A percentile compares a stretch with the other conserved stretches of the same genome.
Conservation (phyloP, 2,888 invertebrate species). For the Eupithecia abbreviata region DNA sequence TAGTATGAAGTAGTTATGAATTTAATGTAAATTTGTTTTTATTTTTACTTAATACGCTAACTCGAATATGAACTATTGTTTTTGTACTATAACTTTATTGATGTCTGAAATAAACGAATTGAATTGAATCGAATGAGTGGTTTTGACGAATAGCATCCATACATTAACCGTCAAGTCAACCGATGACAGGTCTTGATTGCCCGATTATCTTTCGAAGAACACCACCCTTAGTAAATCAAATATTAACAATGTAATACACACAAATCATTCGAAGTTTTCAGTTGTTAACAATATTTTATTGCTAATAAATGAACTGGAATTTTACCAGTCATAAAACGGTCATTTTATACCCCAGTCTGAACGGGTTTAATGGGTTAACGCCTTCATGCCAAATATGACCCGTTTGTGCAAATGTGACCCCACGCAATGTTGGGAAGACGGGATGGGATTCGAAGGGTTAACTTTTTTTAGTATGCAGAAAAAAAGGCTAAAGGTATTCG, state of each 20-base stretch:
- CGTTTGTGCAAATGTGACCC: slow-evolving; percentile 46
- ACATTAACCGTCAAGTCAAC: neutral
- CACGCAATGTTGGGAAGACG: slow-evolving; percentile 23
- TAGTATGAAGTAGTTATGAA: too few relatives aligned
- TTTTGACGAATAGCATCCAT: neutral
- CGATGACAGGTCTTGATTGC: neutral
- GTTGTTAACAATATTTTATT: slow-evolving; percentile 66
- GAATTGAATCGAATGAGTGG: too few relatives aligned
- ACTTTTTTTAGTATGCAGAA: neutral
- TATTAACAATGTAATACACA: slow-evolving; percentile 26
- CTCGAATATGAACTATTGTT: too few relatives aligned
- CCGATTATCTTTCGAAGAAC: neutral
- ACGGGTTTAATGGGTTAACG: slow-evolving; percentile 56
- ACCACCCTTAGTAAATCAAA: slow-evolving; percentile 14
- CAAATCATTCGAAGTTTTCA: slow-evolving; percentile 50
- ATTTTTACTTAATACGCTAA: too few relatives aligned
- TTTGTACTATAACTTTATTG: too few relatives aligned
- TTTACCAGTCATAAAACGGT: slow-evolving; percentile 51
- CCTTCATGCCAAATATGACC: slow-evolving; percentile 51
- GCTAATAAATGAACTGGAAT: slow-evolving; percentile 68
- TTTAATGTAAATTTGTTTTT: too few relatives aligned
- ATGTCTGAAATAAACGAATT: too few relatives aligned
- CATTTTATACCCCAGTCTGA: slow-evolving; percentile 37
- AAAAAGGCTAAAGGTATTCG: too few relatives aligned
- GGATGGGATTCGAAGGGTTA: slow-evolving; percentile 21